Evolutionary conservation across 2,888 invertebrate genomes (phyloP).

Genomic region (Cerceris rybyensis): DNA sequence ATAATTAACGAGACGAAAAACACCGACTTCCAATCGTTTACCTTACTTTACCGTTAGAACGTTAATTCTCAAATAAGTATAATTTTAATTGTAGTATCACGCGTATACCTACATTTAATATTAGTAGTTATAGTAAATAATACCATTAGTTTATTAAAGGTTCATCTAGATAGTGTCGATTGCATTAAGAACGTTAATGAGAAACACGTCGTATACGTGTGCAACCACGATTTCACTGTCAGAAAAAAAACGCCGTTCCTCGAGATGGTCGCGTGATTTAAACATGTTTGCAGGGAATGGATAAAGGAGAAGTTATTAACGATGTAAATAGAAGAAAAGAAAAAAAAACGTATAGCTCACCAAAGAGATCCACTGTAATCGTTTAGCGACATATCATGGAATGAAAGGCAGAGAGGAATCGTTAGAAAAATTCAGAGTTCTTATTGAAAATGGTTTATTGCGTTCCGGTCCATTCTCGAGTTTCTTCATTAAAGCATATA

Average conservation of each 20-base stretch:
- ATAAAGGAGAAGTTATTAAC: conserved; percentile 35
- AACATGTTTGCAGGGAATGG: conserved; percentile 31
- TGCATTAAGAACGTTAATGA: conserved; percentile 26
- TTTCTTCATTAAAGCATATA: conserved; percentile 7
- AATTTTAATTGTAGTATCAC: conserved; percentile 45
- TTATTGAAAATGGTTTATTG: conserved; percentile 18
- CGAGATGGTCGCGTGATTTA: conserved; percentile 37
- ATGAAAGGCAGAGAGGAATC: background rate
- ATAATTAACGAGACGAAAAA: conserved; percentile 4
- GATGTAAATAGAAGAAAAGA: conserved; percentile 43
- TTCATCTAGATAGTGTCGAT: conserved; percentile 29
- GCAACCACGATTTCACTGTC: conserved; percentile 38
- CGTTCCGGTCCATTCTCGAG: too few species aligned
- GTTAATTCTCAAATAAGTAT: conserved; percentile 28
- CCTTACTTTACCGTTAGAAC: conserved; percentile 20
- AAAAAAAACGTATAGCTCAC: conserved; percentile 37
- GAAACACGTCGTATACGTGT: conserved; percentile 33
- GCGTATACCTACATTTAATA: conserved; percentile 43
- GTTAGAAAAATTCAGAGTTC: background rate
- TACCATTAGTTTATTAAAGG: conserved; percentile 44
- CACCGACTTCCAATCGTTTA: conserved; percentile 28
- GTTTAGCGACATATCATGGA: conserved; percentile 52
- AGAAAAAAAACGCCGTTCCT: conserved; percentile 30
- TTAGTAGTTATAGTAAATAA: conserved; percentile 43
- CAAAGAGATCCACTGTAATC: conserved; percentile 57